Percentiles rank a stretch among this genome's conserved stretches.
phyloP scores from a whole-genome alignment of 2,888 invertebrate genomes.

The Amphipyra tragopoginis region DNA sequence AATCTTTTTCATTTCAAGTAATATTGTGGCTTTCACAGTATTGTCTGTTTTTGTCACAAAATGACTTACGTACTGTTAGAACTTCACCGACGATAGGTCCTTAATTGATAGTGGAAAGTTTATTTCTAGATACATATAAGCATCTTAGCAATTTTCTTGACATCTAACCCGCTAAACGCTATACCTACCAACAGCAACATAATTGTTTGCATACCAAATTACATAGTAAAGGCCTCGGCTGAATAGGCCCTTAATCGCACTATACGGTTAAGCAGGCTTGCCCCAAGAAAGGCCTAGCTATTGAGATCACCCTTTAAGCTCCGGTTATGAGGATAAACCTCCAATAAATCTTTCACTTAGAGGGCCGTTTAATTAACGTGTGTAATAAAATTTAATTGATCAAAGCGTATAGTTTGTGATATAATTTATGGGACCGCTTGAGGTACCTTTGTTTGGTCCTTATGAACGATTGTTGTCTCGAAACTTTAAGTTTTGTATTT shows the following conservation, averaged over 20 bases:
- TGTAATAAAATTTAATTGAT: constrained; percentile 88
- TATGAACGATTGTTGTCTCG: constrained; percentile 33
- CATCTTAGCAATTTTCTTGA: background rate
- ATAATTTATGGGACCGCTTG: constrained; percentile 71
- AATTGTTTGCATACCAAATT: constrained; percentile 55
- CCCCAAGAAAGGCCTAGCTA: constrained; percentile 67
- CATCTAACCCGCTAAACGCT: constrained; percentile 2
- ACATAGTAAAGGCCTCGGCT: constrained; percentile 53
- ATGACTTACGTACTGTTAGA: too few relatives aligned
- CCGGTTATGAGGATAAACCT: constrained; percentile 88
- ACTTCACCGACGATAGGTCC: too few relatives aligned
- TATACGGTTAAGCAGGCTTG: constrained; percentile 62
- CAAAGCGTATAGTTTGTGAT: constrained; percentile 80
- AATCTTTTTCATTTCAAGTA: too few relatives aligned
- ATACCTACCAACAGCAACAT: constrained; percentile 12
- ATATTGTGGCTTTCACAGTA: too few relatives aligned
- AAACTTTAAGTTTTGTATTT: constrained; percentile 11
- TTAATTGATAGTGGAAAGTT: too few relatives aligned
- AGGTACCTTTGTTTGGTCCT: constrained; percentile 54
- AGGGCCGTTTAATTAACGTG: constrained; percentile 85
- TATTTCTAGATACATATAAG: too few relatives aligned
- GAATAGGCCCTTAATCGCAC: constrained; percentile 70
- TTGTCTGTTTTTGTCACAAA: too few relatives aligned
- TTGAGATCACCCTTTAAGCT: constrained; percentile 83
- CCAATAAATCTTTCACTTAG: constrained; percentile 88